Evolutionary conservation across 2,797 vertebrate species (phyloP), one percentile per base, ranked within the genome.

Genomic region (Momotus momota): DNA sequence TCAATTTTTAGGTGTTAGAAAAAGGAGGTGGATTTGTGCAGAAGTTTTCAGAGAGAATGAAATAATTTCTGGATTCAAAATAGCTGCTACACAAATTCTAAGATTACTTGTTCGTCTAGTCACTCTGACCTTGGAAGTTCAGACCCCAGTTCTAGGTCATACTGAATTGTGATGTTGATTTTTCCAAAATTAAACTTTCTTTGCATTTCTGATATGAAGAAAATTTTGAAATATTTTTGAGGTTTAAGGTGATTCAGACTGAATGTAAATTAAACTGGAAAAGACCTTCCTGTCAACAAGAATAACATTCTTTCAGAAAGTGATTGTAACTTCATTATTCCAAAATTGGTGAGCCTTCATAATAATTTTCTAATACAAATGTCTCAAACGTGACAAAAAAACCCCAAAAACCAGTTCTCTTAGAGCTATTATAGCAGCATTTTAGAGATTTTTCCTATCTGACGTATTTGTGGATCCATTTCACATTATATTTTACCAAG

Each of bases 101-200:
- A 84, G 46, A 81, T 13, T 75, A 7, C 38, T 75, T 62, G 13
- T 81, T 92, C 46, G 14, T 88, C 54, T 81, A 81, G 83, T 91
- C 87, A 86, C 52, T 67, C 60, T 93, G 95, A 90, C 80, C 81
- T 79, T 57, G 84, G 46, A 91, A 90, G 17, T 5, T 86, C 38
- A 81, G 77, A 40, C 62, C 8, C 5, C 33, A 62, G 11, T 75
- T 94, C 74, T 69, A 85, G 66, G 73, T 92, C 58, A 54, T 61
- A 38, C 31, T 75, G 40, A 67, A 72, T 82, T 74, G 49, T 62
- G 58, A 69, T 72, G 49, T 4, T 65, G 41, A 85, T 67, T 43
- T 64, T 86, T 81, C 66, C 8, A 88, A 84, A 81, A 86, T 71
- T 40, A 78, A 78, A 41, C 19, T 94, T 83, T 71, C 79, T 88